Conservation (phyloP, 2,113 vertebrate genomes). For the Hemibagrus wyckioides region DNA sequence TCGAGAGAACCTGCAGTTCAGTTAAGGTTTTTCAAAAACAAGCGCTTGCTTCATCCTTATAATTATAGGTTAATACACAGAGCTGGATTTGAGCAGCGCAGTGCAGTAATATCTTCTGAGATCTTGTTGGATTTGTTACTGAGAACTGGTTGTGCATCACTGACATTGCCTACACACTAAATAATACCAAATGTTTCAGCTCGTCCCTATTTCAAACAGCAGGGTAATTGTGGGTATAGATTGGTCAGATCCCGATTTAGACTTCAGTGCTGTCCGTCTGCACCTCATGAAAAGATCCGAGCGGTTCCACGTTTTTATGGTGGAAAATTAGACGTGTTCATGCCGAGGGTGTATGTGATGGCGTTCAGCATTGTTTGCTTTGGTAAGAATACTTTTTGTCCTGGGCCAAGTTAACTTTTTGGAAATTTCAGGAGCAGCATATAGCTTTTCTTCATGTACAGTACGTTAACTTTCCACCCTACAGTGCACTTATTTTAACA, state of each 20-base stretch:
- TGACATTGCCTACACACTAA: constrained; percentile 48
- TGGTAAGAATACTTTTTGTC: constrained; percentile 46
- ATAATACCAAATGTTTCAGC: constrained; percentile 56
- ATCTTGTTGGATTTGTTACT: constrained; percentile 55
- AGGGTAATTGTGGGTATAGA: constrained; percentile 51
- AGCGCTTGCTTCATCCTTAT: constrained; percentile 44
- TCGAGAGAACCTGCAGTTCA: constrained; percentile 47
- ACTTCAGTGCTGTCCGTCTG: constrained; percentile 54
- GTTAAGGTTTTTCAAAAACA: constrained; percentile 43
- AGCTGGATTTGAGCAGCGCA: constrained; percentile 44
- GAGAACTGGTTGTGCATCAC: constrained; percentile 51
- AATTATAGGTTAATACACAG: constrained; percentile 53
- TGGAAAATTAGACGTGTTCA: constrained; percentile 55
- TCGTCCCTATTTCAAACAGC: constrained; percentile 53
- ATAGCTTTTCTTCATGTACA: constrained; percentile 27
- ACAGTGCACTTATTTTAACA: constrained; percentile 13
- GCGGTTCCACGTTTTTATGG: constrained; percentile 50
- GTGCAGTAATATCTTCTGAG: constrained; percentile 50
- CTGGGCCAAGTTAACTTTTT: constrained; percentile 35
- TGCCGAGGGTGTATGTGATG: constrained; percentile 50
- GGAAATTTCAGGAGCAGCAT: constrained; percentile 33
- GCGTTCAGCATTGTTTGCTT: constrained; percentile 53
- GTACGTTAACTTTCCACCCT: constrained; percentile 43
- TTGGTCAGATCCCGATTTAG: constrained; percentile 53
- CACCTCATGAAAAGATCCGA: constrained; percentile 53